Evolutionary conservation across 2,797 vertebrate genomes (phyloP), one percentile per base, ranked within the genome.

Genomic region (Epinephelus coioides): DNA sequence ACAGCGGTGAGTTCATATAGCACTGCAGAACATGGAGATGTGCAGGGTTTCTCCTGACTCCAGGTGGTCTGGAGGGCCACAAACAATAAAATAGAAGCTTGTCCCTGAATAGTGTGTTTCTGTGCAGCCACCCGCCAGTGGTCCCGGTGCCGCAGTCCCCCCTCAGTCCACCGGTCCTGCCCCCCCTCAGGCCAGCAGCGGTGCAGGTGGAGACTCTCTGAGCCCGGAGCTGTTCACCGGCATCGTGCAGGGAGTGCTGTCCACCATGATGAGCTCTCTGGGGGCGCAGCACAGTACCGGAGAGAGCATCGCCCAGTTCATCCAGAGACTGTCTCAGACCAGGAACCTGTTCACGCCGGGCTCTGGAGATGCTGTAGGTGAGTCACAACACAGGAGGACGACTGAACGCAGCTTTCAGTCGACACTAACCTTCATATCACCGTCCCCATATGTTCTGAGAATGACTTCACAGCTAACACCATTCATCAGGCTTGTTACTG

Each of bases 291-390:
- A 96, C 62, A 95, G 96, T 66, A 95, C 86, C 34, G 95, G 95
- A 1, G 97, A 97, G 77, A 97, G 96, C 81, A 97, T 97, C 0
- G 96, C 96, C 2, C 95, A 96, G 68, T 97, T 97, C 83, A 96
- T 97, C 88, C 96, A 97, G 57, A 95, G 97, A 62, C 95, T 97
- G 68, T 97, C 96, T 17, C 96, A 96, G 57, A 96, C 96, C 87
- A 96, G 91, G 91, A 97, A 96, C 88, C 93, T 97, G 64, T 97
- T 97, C 78, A 96, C 95, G 38, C 95, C 96, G 0, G 96, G 96
- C 53, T 90, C 95, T 0, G 97, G 96, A 12, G 96, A 95, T 5
- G 96, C 96, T 11, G 94, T 95, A 0, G 97, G 97, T 97, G 76
- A 92, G 95, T 73, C 34, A 1, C 3, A 25, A 59, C 21, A 12